These are phyloP conservation scores for Dolichomitus sp. DNA, from an alignment of 2,888 invertebrate genomes.

Conservation along the genomic window DNA sequence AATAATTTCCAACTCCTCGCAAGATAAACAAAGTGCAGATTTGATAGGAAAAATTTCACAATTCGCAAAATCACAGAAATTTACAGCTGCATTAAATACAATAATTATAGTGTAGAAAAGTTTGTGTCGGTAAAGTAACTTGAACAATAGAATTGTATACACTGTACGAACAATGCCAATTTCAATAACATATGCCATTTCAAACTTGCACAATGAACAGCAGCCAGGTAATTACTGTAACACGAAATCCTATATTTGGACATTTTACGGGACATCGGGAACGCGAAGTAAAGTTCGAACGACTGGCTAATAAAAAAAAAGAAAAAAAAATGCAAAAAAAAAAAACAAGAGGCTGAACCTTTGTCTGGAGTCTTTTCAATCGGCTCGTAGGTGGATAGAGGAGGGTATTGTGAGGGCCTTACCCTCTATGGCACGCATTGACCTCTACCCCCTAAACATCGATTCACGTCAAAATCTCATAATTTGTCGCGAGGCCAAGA, in stretches of 20 bases:
- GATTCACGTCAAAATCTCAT: constrained; percentile 59
- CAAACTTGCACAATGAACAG: constrained; percentile 57
- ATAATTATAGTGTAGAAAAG: neutral
- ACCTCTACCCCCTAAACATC: constrained; percentile 73
- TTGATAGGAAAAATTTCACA: neutral
- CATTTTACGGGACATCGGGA: constrained; percentile 19
- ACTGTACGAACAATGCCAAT: constrained; percentile 51
- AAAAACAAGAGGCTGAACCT: constrained; percentile 43
- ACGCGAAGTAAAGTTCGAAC: constrained; percentile 37
- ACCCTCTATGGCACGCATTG: constrained; percentile 80
- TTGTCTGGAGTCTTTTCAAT: constrained; percentile 54
- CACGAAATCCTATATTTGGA: constrained; percentile 22
- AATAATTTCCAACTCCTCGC: neutral
- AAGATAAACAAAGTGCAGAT: neutral
- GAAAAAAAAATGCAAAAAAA: constrained; percentile 8
- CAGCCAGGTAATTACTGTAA: constrained; percentile 49
- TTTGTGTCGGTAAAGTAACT: neutral
- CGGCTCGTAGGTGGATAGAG: constrained; percentile 30
- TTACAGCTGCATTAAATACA: neutral
- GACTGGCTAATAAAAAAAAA: constrained; percentile 54
- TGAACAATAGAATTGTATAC: constrained; percentile 49
- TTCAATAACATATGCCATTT: constrained; percentile 63
- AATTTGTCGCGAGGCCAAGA: constrained; percentile 57
- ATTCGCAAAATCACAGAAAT: neutral
- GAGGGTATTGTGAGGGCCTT: constrained; percentile 73